phyloP scores from a whole-genome alignment of 2,113 vertebrate species.

The Cyrtonyx montezumae region DNA sequence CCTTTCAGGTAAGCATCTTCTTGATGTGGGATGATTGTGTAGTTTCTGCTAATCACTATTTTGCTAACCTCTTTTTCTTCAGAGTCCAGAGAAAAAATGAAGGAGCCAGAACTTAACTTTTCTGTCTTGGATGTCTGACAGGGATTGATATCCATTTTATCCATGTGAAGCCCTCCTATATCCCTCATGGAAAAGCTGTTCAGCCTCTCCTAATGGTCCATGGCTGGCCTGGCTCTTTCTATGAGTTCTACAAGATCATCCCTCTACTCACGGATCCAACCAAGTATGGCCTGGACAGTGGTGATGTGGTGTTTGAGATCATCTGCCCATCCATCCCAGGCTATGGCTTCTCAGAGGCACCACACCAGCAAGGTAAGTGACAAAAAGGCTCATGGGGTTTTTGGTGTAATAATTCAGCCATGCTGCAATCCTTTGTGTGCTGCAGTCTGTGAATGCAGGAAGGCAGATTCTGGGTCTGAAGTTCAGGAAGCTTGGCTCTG shows the following conservation, averaged over 20 bases:
- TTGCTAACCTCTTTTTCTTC: neutral
- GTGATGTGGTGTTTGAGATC: conserved; percentile 84
- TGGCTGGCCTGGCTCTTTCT: conserved; percentile 92
- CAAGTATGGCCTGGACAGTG: neutral
- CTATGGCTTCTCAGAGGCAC: conserved; percentile 88
- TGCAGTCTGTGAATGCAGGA: neutral
- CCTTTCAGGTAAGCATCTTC: neutral
- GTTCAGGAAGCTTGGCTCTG: neutral
- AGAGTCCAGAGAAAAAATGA: neutral
- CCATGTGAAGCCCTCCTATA: conserved; percentile 78
- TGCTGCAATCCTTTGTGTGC: too few species aligned
- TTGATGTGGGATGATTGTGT: neutral
- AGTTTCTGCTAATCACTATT: neutral
- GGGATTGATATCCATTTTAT: conserved; percentile 89
- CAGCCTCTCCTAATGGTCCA: conserved; percentile 87
- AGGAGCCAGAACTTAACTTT: neutral
- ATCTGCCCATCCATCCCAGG: conserved; percentile 92
- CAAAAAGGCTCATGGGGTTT: neutral
- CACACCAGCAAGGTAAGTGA: conserved; percentile 77
- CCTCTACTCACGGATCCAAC: conserved; percentile 82
- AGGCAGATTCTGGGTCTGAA: neutral
- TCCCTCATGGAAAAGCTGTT: conserved; percentile 70
- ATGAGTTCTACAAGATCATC: conserved; percentile 89
- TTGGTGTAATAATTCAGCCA: neutral
- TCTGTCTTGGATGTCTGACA: conserved; percentile 55